Evolutionary conservation across 2,888 invertebrate species (phyloP).

Genomic region (Thalpophila matura): DNA sequence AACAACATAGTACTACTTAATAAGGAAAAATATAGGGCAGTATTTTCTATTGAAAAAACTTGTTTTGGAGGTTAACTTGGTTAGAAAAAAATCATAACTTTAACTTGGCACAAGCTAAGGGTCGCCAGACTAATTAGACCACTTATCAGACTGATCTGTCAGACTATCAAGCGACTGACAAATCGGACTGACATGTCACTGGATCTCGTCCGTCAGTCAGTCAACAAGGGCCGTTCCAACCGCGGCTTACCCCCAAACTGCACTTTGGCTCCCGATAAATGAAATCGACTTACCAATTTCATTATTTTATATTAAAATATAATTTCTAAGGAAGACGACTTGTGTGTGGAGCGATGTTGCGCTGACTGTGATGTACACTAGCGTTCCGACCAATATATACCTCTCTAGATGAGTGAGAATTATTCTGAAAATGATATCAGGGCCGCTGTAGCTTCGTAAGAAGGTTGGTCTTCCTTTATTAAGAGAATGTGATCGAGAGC

Average conservation of each 20-base stretch:
- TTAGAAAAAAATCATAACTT: neutral
- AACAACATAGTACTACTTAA: no score
- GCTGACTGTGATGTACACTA: constrained; percentile 80
- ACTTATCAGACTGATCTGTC: neutral
- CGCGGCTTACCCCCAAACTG: constrained; percentile 10
- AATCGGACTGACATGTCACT: constrained; percentile 6
- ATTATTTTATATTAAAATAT: constrained; percentile 72
- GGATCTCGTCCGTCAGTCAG: neutral
- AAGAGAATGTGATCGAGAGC: constrained; percentile 70
- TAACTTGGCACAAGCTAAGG: neutral
- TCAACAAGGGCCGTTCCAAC: neutral
- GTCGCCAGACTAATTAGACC: neutral
- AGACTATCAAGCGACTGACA: constrained; percentile 8
- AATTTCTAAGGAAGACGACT: constrained; percentile 70
- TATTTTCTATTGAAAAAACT: neutral
- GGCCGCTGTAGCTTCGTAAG: constrained; percentile 73
- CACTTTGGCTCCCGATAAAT: constrained; percentile 28
- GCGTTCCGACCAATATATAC: constrained; percentile 79
- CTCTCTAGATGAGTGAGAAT: constrained; percentile 73
- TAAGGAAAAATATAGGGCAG: neutral
- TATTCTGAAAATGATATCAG: constrained; percentile 85
- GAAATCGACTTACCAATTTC: constrained; percentile 86
- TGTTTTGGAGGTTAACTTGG: no score
- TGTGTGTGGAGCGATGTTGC: constrained; percentile 71
- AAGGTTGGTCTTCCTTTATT: constrained; percentile 76